Evolutionary conservation across 2,797 vertebrate species (phyloP).

Genomic region (Melanotaenia boesemani): DNA sequence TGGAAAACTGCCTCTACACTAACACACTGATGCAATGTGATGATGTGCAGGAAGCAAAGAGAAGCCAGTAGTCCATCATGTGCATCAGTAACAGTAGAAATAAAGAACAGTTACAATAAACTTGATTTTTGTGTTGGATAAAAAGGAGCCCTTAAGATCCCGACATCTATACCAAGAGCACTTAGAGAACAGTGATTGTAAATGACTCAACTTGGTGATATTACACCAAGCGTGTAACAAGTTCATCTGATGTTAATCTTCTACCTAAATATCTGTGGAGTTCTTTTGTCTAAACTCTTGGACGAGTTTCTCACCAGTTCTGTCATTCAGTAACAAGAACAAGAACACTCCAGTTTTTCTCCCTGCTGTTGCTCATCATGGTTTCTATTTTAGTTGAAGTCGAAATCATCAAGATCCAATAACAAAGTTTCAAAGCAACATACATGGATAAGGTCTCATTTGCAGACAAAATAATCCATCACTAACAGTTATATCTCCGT

Average conservation of each 20-base stretch:
- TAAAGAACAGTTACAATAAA: background rate
- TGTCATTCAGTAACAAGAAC: background rate
- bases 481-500: too few species aligned
- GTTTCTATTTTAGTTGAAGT: background rate
- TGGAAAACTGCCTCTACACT: conserved; percentile 15
- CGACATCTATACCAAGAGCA: background rate
- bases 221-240: background rate
- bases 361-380: conserved; percentile 11
- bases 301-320: conserved; percentile 6
- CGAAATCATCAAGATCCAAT: background rate
- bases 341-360: background rate
- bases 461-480: background rate
- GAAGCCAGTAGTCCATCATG: background rate
- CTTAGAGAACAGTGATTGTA: background rate
- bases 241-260: background rate
- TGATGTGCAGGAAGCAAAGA: background rate
- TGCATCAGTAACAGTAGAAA: background rate
- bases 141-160: background rate
- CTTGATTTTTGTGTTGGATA: background rate
- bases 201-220: background rate
- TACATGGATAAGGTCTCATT: background rate
- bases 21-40: background rate
- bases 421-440: background rate
- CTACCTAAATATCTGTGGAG: background rate
- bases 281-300: background rate